Conservation (phyloP, 2,797 vertebrate species). For the Pipistrellus pygmaeus region DNA sequence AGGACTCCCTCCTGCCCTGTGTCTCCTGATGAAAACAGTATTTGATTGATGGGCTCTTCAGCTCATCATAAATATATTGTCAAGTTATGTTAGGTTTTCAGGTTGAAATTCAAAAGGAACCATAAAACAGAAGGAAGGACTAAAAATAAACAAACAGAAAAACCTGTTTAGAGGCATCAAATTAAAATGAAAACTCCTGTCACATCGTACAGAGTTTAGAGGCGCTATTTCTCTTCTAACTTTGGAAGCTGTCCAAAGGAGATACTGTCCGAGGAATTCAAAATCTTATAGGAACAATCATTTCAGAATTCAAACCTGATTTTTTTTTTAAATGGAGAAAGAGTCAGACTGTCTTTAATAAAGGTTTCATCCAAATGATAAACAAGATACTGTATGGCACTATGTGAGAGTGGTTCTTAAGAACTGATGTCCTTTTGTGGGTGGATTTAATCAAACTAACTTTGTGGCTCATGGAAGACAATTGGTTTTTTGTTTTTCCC, state of each 20-base stretch:
- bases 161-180: background rate
- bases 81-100: slow-evolving; percentile 20
- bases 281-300: background rate
- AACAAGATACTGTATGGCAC: background rate
- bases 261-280: background rate
- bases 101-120: slow-evolving; percentile 61
- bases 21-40: slow-evolving; percentile 33
- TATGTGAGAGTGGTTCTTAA: background rate
- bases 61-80: slow-evolving; percentile 16
- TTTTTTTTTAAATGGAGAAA: background rate
- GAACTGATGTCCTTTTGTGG: background rate
- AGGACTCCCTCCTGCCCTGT: background rate
- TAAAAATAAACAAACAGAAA: background rate
- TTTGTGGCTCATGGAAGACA: background rate
- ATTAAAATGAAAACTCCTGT: slow-evolving; percentile 57
- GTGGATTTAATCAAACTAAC: background rate
- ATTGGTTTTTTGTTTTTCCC: too few relatives aligned
- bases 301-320: slow-evolving; percentile 24
- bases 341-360: background rate
- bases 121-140: slow-evolving; percentile 41
- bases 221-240: background rate
- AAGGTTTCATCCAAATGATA: background rate
- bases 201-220: background rate
- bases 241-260: background rate
- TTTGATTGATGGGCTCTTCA: slow-evolving; percentile 16